Conservation (phyloP, 2,888 invertebrate species). For the Eubasilissa splendida region DNA sequence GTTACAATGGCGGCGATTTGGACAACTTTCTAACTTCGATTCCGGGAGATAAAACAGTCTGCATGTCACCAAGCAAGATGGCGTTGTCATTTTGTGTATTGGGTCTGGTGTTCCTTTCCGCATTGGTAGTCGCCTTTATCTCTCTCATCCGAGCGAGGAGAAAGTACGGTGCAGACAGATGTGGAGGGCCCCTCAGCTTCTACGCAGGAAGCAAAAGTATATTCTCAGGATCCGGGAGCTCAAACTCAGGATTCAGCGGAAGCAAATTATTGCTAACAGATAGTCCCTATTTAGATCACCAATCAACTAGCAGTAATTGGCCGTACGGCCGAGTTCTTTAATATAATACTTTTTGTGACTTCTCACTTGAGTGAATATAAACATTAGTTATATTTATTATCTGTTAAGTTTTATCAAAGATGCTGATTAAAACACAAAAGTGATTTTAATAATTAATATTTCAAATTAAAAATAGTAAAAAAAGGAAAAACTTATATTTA, state of each 20-base stretch:
- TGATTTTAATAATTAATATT: background rate
- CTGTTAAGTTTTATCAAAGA: constrained; percentile 35
- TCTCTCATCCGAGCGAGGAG: constrained; percentile 77
- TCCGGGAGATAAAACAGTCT: constrained; percentile 77
- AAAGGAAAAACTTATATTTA: too few relatives aligned
- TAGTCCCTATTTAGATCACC: constrained; percentile 75
- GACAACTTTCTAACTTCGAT: constrained; percentile 53
- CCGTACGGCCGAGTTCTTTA: constrained; percentile 69
- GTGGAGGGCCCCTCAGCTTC: constrained; percentile 72
- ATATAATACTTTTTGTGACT: constrained; percentile 27
- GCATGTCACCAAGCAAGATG: constrained; percentile 84
- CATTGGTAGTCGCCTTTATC: constrained; percentile 79
- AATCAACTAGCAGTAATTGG: constrained; percentile 72
- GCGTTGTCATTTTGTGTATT: constrained; percentile 82
- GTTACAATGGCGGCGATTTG: constrained; percentile 50
- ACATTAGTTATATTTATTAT: constrained; percentile 34
- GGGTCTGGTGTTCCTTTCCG: constrained; percentile 81
- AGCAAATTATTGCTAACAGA: constrained; percentile 76
- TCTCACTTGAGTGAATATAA: constrained; percentile 15
- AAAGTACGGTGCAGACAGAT: constrained; percentile 68
- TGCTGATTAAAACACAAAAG: constrained; percentile 16
- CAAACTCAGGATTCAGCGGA: constrained; percentile 74
- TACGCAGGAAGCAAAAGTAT: constrained; percentile 75
- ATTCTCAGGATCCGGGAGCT: constrained; percentile 75
- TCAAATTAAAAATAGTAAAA: too few relatives aligned